Base-by-base conservation (phyloP, 2,888 invertebrate genomes). In the Eupithecia abbreviata region DNA sequence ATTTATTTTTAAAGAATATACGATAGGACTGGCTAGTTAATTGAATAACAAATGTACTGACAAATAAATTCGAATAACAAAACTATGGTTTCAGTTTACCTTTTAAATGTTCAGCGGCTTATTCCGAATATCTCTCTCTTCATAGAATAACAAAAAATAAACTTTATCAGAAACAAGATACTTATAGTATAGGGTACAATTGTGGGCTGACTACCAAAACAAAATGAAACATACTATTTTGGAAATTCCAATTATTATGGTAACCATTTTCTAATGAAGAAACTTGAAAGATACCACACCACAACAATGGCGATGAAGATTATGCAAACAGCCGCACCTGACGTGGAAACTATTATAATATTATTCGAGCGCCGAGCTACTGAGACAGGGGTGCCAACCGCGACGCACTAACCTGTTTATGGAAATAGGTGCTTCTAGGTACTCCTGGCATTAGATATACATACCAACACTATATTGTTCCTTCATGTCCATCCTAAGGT, bases 261-360 rank as follows among this genome's bases (percentile, higher is more conserved):
- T 42, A 66, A 45, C 67, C 42, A 67, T 45, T 62, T 66, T 73
- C 7, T 75, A 77, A 79, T 73, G 73, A 74, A 69, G 51, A 75
- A 79, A 79, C 72, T 77, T 78, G 68, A 73, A 75, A 76, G 73
- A 80, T 81, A 79, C 62, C 62, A 30, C 79, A 79, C 75, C 76
- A 73, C 74, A 78, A 80, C 78, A 82, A 77, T 78, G 80, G 73
- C 79, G 68, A 68, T 77, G 80, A 83, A 81, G 84, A 85, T 87
- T 86, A 87, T 87, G 85, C 86, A 86, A 83, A 84, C 79, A 79
- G 80, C 78, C 82, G 79, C 79, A 85, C 85, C 86, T 85, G 85
- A 84, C 85, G 87, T 82, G 82, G 80, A 84, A 88, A 87, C 87
- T 86, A 85, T 87, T 88, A 87, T 85, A 86, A 86, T 87, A 85